Percentiles rank a stretch among this genome's conserved stretches.
Evolutionary conservation across 2,888 invertebrate species (phyloP).

Genomic region (Hypomecis punctinalis): DNA sequence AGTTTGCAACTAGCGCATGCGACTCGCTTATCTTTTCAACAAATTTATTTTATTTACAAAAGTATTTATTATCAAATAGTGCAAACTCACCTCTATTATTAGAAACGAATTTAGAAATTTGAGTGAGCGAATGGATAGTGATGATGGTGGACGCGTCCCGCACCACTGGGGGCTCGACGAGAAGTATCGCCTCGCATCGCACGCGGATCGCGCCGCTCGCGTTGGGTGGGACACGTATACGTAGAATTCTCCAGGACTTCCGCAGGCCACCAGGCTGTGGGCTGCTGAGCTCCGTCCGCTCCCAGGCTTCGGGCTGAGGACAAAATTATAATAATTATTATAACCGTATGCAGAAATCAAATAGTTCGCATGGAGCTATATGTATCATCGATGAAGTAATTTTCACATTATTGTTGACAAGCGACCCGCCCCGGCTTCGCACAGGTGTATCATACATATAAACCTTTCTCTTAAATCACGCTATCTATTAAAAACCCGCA

Average conservation of each 20-base stretch:
- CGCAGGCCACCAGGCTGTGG: constrained; percentile 70
- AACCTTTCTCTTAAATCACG: too few species aligned
- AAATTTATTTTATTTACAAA: too few species aligned
- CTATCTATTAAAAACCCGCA: too few species aligned
- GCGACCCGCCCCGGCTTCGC: too few species aligned
- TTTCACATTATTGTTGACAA: too few species aligned
- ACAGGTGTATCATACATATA: too few species aligned
- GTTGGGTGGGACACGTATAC: constrained; percentile 66
- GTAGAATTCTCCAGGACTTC: constrained; percentile 71
- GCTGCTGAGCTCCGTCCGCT: constrained; percentile 68
- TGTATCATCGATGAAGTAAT: too few species aligned
- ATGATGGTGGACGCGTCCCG: constrained; percentile 65
- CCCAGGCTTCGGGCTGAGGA: constrained; percentile 74
- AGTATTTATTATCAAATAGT: too few species aligned
- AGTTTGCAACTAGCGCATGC: too few species aligned
- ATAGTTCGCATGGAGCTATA: too few species aligned
- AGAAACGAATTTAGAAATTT: constrained; percentile 78
- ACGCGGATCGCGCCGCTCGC: constrained; percentile 73
- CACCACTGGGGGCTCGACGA: constrained; percentile 74
- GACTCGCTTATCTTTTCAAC: too few species aligned
- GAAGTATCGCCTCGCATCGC: constrained; percentile 71
- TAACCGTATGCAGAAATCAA: too few species aligned
- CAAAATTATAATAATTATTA: constrained; percentile 24
- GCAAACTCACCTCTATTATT: constrained; percentile 71
- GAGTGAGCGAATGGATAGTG: constrained; percentile 74